Base-by-base conservation (phyloP, 2,888 invertebrate species). In the Lymantria monacha region DNA sequence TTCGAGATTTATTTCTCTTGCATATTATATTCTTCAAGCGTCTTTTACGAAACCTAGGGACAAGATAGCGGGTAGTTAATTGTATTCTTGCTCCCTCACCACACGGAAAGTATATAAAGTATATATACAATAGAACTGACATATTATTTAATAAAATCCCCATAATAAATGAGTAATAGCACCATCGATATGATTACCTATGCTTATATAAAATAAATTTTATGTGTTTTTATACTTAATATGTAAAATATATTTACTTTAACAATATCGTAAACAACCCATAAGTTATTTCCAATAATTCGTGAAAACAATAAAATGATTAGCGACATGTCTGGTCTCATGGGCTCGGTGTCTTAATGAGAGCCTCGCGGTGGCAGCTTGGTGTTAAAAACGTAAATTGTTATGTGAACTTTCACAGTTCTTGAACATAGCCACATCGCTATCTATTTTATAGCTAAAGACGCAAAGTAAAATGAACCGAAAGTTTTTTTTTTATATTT, bases 371-470 rank as follows among this genome's bases (percentile, higher is more conserved):
- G 83, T 84, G 83, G 83, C 86, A 74, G 70, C 64, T 65, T 71
- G 67, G 88, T 91, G 91, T 89, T 88, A 91, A 91, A 89, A 90
- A 78, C 67, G 79, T 80, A 81, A 87, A 91, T 90, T 87, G 84
- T 87, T 82, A 85, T 89, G 91, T 91, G 90, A 91, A 90, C 89
- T 90, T 89, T 90, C 90, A 90, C 91, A 90, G 85, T 76, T 76
- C 83, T 87, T 69, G 83, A 76, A 66, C 73, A 80, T 77, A 43
- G 30, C 31, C 36, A 36, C 43, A 50, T 53, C 42, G 46, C 57
- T 48, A 55, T 51, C 70, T 63, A 70, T 74, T 87, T 87, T 86
- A 87, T 83, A 76, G 79, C 77, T 78, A 66, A 69, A 60, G 58
- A 67, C 55, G 57, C 57, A 59, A 66, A 61, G 61, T 66, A 68